Evolutionary conservation across 2,113 vertebrate genomes (phyloP), one percentile per base, ranked within the genome.

Genomic region (Circaetus gallicus): DNA sequence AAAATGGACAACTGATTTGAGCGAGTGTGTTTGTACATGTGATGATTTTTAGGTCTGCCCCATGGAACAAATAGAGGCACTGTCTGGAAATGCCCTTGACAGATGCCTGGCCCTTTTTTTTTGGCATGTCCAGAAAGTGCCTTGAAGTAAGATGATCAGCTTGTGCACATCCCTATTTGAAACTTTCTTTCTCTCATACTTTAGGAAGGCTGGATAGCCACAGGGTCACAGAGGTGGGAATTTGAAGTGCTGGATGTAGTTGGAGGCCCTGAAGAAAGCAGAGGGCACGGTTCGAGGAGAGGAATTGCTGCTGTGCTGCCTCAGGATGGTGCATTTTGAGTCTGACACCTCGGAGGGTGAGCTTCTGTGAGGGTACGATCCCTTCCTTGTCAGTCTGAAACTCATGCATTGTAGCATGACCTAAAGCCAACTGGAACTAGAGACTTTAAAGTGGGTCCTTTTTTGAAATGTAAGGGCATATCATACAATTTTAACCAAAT

Each of bases 1-100:
- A 50, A 89, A 78, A 8, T 1, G 7, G 53, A 18, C 7, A 29
- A 76, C 2, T 34, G 43, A 56, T 72, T 84, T 87, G 34, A 76
- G 47, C 3, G 0, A 67, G 26, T 0, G 3, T 56, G 10, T 34
- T 80, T 58, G 21, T 36, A 14, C 3, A 4, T 11, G 9, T 52
- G 40, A n/a, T 14, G 26, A 15, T 4, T 15, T 87, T 82, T 71
- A 72, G 13, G 6, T 65, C 47, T 95, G 19, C 1, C 7, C 52
- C n/a, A 31, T 6, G 12, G 76, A 66, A 89, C 5, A 10, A 71
- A 69, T 4, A 50, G 26, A 71, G 28, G 22, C 21, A 66, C 12
- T 20, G 32, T 47, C 38, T 71, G 20, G 45, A 91, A 94, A 55
- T 22, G 52, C 1, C 3, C 29, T 28, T 43, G 31, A 34, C 20